Percentiles rank a stretch among this genome's conserved stretches.
These are phyloP conservation scores for Galleria mellonella DNA, from an alignment of 1,140 invertebrate genomes.

Conservation along the genomic window DNA sequence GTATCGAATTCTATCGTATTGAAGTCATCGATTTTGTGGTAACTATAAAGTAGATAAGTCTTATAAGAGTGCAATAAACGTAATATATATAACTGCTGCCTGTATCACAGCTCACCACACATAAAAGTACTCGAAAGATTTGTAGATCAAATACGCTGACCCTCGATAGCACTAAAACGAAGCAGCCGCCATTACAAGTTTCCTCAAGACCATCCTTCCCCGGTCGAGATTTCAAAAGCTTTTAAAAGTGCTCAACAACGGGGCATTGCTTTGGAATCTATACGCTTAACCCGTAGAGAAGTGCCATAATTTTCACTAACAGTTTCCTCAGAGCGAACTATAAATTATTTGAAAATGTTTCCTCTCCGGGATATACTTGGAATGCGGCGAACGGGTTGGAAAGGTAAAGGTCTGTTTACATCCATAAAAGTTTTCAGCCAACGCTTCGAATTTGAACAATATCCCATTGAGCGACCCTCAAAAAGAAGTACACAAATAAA, in stretches of 20 bases:
- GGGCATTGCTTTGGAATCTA: slow-evolving; percentile 12
- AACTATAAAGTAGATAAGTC: too few species aligned
- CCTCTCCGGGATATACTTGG: slow-evolving; percentile 2
- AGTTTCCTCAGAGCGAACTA: slow-evolving; percentile 24
- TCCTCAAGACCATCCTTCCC: background rate
- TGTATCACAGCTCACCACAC: too few species aligned
- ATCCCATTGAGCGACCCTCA: too few species aligned
- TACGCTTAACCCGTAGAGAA: slow-evolving; percentile 16
- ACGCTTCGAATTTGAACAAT: too few species aligned
- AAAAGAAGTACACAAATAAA: too few species aligned
- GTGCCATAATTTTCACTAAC: slow-evolving; percentile 28
- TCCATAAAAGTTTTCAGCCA: background rate
- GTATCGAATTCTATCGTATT: too few species aligned
- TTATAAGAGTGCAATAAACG: too few species aligned
- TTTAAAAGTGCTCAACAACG: slow-evolving; percentile 22
- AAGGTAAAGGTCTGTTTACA: background rate
- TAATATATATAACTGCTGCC: too few species aligned
- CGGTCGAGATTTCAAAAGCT: slow-evolving; percentile 11
- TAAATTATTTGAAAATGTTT: slow-evolving; percentile 21
- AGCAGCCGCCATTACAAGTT: slow-evolving; percentile 2
- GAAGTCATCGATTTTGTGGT: too few species aligned
- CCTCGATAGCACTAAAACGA: slow-evolving; percentile 1
- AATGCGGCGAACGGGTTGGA: slow-evolving; percentile 4
- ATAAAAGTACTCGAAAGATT: too few species aligned
- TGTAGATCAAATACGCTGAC: slow-evolving; percentile 1